These are phyloP conservation scores for Neogobius melanostomus DNA, from an alignment of 2,113 vertebrate species.

Conservation along the genomic window DNA sequence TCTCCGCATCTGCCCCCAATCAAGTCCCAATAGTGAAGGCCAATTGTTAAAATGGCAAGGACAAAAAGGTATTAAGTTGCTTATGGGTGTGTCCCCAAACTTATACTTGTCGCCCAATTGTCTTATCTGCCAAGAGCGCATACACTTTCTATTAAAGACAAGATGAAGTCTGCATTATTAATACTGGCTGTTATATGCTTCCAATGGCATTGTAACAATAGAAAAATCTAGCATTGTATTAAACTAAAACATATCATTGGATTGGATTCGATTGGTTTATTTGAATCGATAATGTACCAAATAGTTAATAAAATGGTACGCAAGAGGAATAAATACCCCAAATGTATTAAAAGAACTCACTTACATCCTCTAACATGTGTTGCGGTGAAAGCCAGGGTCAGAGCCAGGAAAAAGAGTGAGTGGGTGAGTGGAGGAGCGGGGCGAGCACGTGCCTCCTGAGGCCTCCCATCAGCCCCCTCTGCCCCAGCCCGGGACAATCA, in stretches of 20 bases:
- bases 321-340: slow-evolving; percentile 67
- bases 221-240: slow-evolving; percentile 29
- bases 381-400: slow-evolving; percentile 64
- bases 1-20: too few relatives aligned
- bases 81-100: too few relatives aligned
- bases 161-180: neutral
- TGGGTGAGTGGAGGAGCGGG: slow-evolving; percentile 63
- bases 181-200: neutral
- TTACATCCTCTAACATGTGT: slow-evolving; percentile 81
- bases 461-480: slow-evolving; percentile 49
- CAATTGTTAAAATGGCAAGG: too few relatives aligned
- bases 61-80: too few relatives aligned
- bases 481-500: slow-evolving; percentile 59
- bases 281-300: slow-evolving; percentile 72
- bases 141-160: too few relatives aligned
- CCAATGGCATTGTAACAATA: neutral
- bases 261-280: too few relatives aligned
- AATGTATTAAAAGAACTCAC: slow-evolving; percentile 79
- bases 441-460: slow-evolving; percentile 63
- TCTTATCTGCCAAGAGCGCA: too few relatives aligned
- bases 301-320: slow-evolving; percentile 70
- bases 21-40: too few relatives aligned
- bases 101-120: too few relatives aligned
- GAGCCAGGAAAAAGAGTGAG: slow-evolving; percentile 77
- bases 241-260: slow-evolving; percentile 60